Base-by-base conservation (phyloP, 2,797 vertebrate species). In the Anableps anableps region DNA sequence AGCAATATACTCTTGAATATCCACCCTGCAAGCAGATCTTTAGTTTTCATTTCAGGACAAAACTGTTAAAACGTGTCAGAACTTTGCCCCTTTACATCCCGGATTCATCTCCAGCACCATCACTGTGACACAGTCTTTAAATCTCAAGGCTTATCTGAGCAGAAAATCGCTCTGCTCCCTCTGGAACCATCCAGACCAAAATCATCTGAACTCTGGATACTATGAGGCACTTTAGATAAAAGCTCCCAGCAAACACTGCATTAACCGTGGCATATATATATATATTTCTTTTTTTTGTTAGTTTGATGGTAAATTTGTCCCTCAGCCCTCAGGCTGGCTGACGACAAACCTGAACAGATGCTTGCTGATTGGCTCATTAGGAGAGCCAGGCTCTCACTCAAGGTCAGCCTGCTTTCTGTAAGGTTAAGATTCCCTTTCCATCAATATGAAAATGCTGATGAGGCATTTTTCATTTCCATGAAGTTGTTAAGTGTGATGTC, bases 371-470 rank as follows among this genome's bases (percentile, higher is more conserved):
- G 86, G 80, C 80, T 86, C 81, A 86, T 83, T 85, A 83, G 62
- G 51, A 86, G 26, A 58, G 53, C 76, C 58, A 47, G 75, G 50
- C 72, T 87, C 76, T 85, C 68, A 82, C 76, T 88, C 85, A 91
- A 92, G 90, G 89, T 93, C 89, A 90, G 78, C 68, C 36, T 78
- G 62, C 74, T 41, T 79, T 79, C 58, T n/a, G 21, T 68, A 75
- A 83, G 76, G 83, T 88, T 87, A 62, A 80, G 75, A 5, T 47
- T 77, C 48, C 16, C 75, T 78, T 81, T 81, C 73, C 38, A 79
- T 87, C 78, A 9, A 75, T 77, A 86, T 87, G 72, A 88, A 82
- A 88, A 91, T 88, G 83, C 78, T 84, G 88, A 92, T 89, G 82
- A 88, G 82, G 78, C 80, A 81, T 85, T 84, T 88, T 82, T 87